Evolutionary conservation across 2,113 vertebrate genomes (phyloP).

Genomic region (Hymenochirus boettgeri): DNA sequence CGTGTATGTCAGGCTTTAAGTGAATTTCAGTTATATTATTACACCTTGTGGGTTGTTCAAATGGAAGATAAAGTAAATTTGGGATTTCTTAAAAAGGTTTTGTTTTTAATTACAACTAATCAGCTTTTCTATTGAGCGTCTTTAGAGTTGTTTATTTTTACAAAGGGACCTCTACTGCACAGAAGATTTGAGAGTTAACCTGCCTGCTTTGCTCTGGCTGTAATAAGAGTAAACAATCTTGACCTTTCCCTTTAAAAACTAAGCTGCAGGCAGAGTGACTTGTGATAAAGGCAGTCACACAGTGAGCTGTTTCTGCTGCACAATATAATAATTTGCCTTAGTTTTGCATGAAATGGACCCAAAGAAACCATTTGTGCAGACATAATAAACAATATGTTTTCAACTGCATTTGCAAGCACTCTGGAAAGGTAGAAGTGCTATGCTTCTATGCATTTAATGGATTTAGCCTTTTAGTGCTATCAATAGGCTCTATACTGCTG

Average conservation of each 20-base stretch:
- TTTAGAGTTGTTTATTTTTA: too few relatives aligned
- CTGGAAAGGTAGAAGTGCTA: neutral
- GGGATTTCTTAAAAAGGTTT: too few relatives aligned
- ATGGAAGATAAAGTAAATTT: too few relatives aligned
- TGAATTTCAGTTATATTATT: too few relatives aligned
- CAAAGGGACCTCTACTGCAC: too few relatives aligned
- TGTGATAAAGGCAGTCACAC: neutral
- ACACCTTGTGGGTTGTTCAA: too few relatives aligned
- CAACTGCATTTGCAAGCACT: constrained; percentile 24
- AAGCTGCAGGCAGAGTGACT: neutral
- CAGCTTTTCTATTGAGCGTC: too few relatives aligned
- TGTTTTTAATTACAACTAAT: too few relatives aligned
- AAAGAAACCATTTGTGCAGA: constrained; percentile 19
- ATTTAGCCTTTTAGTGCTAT: constrained; percentile 15
- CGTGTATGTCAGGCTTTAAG: too few relatives aligned
- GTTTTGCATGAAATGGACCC: neutral
- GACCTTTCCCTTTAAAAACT: neutral
- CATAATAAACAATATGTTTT: constrained; percentile 33
- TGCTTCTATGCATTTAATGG: constrained; percentile 24
- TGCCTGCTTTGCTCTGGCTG: neutral
- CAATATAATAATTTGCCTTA: constrained; percentile 1
- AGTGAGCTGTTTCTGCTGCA: neutral
- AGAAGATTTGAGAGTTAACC: too few relatives aligned
- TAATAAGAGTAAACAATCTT: neutral
- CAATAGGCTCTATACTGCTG: constrained; percentile 6